These are phyloP conservation scores for Anorthoa munda DNA, from an alignment of 2,888 invertebrate species.

Conservation along the genomic window DNA sequence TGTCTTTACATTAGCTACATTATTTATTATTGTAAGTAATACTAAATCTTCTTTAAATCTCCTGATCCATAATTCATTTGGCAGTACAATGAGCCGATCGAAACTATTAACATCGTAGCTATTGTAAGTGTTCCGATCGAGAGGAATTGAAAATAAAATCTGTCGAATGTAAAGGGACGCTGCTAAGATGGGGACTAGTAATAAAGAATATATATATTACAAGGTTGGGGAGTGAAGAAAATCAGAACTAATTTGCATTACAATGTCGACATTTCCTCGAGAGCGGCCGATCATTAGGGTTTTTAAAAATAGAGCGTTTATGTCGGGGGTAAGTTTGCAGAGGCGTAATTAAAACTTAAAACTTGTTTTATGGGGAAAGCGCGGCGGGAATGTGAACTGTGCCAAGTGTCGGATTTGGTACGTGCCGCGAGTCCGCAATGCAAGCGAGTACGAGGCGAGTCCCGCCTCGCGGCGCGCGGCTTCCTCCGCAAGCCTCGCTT, in stretches of 20 bases:
- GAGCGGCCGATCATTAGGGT: slow-evolving; percentile 68
- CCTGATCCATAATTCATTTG: slow-evolving; percentile 65
- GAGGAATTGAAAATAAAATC: slow-evolving; percentile 55
- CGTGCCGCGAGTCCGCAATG: slow-evolving; percentile 85
- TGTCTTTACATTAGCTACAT: slow-evolving; percentile 61
- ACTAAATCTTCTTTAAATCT: slow-evolving; percentile 63
- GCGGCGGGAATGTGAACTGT: slow-evolving; percentile 82
- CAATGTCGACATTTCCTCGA: slow-evolving; percentile 64
- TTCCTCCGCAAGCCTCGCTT: slow-evolving; percentile 43
- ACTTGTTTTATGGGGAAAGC: slow-evolving; percentile 83
- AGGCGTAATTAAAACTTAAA: slow-evolving; percentile 89
- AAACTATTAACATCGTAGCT: slow-evolving; percentile 47
- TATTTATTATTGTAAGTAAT: slow-evolving; percentile 60
- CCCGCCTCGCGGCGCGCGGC: slow-evolving; percentile 25
- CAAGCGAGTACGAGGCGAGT: slow-evolving; percentile 67
- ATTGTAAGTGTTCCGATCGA: slow-evolving; percentile 47
- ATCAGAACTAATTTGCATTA: slow-evolving; percentile 71
- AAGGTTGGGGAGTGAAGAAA: slow-evolving; percentile 64
- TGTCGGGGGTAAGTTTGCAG: slow-evolving; percentile 75
- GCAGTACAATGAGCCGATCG: slow-evolving; percentile 61
- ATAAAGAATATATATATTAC: slow-evolving; percentile 68
- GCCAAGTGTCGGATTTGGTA: slow-evolving; percentile 89
- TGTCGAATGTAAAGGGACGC: slow-evolving; percentile 59
- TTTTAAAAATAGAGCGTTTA: slow-evolving; percentile 71
- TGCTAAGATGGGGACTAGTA: slow-evolving; percentile 56